Evolutionary conservation across 2,113 vertebrate species (phyloP).

Genomic region (Lepisosteus oculatus): DNA sequence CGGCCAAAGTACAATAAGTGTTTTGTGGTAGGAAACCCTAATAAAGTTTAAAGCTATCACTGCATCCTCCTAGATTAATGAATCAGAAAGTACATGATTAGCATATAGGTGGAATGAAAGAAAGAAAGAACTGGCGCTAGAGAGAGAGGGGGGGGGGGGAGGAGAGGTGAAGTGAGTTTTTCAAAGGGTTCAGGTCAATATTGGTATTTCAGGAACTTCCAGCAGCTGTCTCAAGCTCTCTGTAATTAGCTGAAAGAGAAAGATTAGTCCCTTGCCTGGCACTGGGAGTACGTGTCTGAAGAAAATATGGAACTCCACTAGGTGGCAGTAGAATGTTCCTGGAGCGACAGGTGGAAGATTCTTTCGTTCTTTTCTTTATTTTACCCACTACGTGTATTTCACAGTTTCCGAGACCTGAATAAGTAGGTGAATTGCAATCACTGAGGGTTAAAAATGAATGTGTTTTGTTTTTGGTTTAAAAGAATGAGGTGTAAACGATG

Average conservation of each 20-base stretch:
- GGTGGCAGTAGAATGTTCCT: conserved; percentile 55
- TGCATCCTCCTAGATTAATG: conserved; percentile 52
- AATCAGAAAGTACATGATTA: conserved; percentile 39
- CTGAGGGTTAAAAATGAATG: too few species aligned
- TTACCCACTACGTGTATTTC: too few species aligned
- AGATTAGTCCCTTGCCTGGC: conserved; percentile 15
- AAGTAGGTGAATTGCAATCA: too few species aligned
- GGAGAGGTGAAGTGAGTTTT: conserved; percentile 16
- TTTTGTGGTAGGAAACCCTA: conserved; percentile 49
- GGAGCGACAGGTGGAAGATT: not conserved
- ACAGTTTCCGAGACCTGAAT: not conserved
- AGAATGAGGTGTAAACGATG: too few species aligned
- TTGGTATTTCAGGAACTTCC: conserved; percentile 43
- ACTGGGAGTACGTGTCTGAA: conserved; percentile 7
- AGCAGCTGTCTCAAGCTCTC: conserved; percentile 24
- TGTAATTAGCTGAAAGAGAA: conserved; percentile 25
- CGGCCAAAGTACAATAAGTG: conserved; percentile 56
- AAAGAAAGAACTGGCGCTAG: conserved; percentile 18
- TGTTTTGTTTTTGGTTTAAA: too few species aligned
- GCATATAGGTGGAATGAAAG: conserved; percentile 65
- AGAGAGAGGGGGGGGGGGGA: not conserved
- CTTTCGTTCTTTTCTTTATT: not conserved
- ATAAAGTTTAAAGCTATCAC: conserved; percentile 43
- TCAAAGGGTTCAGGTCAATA: conserved; percentile 21
- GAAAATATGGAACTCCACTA: conserved; percentile 30